phyloP scores from a whole-genome alignment of 2,113 vertebrate genomes.

The Eurypyga helias region DNA sequence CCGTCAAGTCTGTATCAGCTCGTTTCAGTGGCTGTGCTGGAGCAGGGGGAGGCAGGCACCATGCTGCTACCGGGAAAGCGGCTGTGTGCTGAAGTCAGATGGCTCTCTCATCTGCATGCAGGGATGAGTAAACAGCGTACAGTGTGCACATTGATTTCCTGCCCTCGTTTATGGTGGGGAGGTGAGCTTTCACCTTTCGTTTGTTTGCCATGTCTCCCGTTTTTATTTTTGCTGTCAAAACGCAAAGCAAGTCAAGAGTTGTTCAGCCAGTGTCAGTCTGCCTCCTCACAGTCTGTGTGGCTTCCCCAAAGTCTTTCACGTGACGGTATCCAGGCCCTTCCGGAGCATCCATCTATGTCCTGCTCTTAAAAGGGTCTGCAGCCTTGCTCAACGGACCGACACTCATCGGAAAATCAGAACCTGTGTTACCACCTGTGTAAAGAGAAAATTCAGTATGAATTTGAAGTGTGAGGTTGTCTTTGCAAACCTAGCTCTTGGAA shows the following conservation, averaged over 20 bases:
- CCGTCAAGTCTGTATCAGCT: slow-evolving; percentile 70
- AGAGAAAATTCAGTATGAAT: background rate
- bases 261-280: background rate
- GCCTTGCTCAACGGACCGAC: background rate
- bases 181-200: background rate
- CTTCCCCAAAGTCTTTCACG: background rate
- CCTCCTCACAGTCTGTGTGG: accelerated
- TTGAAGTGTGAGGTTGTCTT: background rate
- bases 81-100: background rate
- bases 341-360: background rate
- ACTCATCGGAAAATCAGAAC: background rate
- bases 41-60: background rate
- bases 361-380: background rate
- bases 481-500: background rate
- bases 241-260: background rate
- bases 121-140: slow-evolving; percentile 37
- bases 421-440: background rate
- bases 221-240: background rate
- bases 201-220: background rate
- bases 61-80: background rate
- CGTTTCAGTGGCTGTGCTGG: background rate
- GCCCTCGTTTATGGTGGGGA: background rate
- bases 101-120: background rate
- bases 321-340: background rate
- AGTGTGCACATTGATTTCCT: background rate